Percentiles rank a stretch among this genome's conserved stretches.
phyloP scores from a whole-genome alignment of 2,113 vertebrate genomes.

The Callipepla squamata region DNA sequence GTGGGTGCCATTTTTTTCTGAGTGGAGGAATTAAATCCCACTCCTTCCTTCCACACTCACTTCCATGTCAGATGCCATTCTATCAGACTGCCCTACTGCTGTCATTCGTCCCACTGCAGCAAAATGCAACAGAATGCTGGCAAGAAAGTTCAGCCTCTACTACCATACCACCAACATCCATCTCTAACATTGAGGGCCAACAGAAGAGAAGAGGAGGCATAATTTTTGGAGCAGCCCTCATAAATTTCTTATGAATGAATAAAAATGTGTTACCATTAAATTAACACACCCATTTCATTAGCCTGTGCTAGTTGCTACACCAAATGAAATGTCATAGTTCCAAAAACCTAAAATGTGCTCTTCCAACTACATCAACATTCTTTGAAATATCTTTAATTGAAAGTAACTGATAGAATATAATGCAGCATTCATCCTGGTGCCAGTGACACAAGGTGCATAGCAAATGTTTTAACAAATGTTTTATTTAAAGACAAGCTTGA shows the following conservation, averaged over 20 bases:
- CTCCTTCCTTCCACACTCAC: too few relatives aligned
- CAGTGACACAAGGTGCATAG: constrained; percentile 59
- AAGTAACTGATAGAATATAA: constrained; percentile 57
- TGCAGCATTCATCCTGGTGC: constrained; percentile 56
- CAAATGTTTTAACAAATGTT: constrained; percentile 63
- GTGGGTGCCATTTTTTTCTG: too few relatives aligned
- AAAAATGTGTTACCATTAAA: not conserved
- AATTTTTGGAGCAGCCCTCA: too few relatives aligned
- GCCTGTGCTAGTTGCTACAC: constrained; percentile 1
- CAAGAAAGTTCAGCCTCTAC: too few relatives aligned
- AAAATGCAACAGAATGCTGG: too few relatives aligned
- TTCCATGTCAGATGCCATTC: too few relatives aligned
- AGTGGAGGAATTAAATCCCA: too few relatives aligned
- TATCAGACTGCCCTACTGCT: too few relatives aligned
- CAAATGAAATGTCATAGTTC: not conserved
- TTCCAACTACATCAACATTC: constrained; percentile 13
- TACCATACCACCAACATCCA: too few relatives aligned
- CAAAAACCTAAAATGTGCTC: constrained; percentile 14
- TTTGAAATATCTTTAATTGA: constrained; percentile 59
- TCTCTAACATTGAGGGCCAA: too few relatives aligned
- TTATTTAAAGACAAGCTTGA: constrained; percentile 76
- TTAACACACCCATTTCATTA: not conserved
- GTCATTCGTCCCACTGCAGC: too few relatives aligned
- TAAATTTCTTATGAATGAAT: not conserved
- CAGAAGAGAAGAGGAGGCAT: too few relatives aligned